Evolutionary conservation across 2,113 vertebrate genomes (phyloP).

Genomic region (Nesogale talazaci): DNA sequence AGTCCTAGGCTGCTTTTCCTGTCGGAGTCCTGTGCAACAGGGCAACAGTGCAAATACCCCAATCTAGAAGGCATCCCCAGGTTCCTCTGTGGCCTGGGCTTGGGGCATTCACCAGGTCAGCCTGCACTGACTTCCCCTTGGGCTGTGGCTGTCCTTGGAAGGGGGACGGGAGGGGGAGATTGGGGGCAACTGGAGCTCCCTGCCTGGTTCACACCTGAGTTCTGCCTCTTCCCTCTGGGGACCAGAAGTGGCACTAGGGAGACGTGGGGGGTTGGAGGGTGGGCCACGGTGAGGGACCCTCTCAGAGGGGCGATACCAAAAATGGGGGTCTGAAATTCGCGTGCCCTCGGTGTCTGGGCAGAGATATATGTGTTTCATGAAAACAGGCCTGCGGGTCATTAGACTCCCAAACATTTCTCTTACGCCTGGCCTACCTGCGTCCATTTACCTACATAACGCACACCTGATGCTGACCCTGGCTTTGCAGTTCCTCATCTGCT

Average conservation of each 20-base stretch:
- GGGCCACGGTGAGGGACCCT: too few relatives aligned
- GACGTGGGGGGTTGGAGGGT: too few relatives aligned
- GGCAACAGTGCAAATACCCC: not conserved
- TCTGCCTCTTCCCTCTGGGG: not conserved
- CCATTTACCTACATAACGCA: too few relatives aligned
- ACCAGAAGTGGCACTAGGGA: not conserved
- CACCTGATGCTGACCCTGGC: too few relatives aligned
- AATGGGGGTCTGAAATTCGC: not conserved
- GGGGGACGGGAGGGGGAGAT: rapidly evolving
- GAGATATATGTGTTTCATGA: not conserved
- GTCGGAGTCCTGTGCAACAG: not conserved
- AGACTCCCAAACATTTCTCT: not conserved
- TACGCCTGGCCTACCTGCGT: too few relatives aligned
- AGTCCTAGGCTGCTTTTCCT: not conserved
- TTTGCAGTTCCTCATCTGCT: too few relatives aligned
- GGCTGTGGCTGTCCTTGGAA: not conserved
- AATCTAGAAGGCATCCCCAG: not conserved
- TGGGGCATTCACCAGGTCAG: not conserved
- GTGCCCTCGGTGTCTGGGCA: not conserved
- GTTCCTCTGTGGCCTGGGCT: not conserved
- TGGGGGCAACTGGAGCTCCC: not conserved
- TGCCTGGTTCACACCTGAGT: not conserved
- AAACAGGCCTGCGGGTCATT: not conserved
- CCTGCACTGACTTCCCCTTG: too few relatives aligned
- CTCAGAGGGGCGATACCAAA: not conserved